Base-by-base conservation (phyloP, 2,888 invertebrate species). In the Acleris emargana region DNA sequence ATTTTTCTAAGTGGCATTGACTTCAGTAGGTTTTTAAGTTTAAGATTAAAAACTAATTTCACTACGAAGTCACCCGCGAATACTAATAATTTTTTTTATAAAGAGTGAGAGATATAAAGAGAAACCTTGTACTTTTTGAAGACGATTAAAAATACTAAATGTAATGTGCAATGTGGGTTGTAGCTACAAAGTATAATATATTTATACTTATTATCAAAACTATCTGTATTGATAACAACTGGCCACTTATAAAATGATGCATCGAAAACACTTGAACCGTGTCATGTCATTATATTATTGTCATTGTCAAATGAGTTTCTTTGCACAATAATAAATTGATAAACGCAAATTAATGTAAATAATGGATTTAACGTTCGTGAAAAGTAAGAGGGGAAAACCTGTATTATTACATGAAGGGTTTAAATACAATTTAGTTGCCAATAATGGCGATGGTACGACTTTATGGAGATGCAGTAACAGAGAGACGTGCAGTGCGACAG, bases 371-470 rank as follows among this genome's bases (percentile, higher is more conserved):
- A 42, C 42, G 42, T 42, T 42, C 16, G 42, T 42, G 42, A 51
- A n/a, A 5, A 51, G 51, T 51, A 51, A 28, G 25, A 22, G 51
- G 13, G 13, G 25, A n/a, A 51, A 51, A n/a, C 51, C 51, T 22
- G 51, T 51, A 51, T 22, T 51, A 51, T 51, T 51, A 53, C 38
- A 53, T 38, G 53, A 53, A 38, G 53, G 38, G 17, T 53, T 18
- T 53, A 53, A 53, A 53, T 53, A 38, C 53, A 53, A 53, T 20
- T 53, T 53, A 16, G 53, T 53, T 5, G 53, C 38, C 38, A 53
- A 38, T 53, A 53, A 53, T 53, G 38, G 38, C 13, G 53, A 53
- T 38, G 38, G 38, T 18, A 53, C 53, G 18, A 53, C 32, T 38
- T 53, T 53, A 53, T 53, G 42, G 53, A 53, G 53, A 53, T 53